Conservation (phyloP, 53 echinoderm and acorn worm genomes). For the Temnopleurus reevesii region DNA sequence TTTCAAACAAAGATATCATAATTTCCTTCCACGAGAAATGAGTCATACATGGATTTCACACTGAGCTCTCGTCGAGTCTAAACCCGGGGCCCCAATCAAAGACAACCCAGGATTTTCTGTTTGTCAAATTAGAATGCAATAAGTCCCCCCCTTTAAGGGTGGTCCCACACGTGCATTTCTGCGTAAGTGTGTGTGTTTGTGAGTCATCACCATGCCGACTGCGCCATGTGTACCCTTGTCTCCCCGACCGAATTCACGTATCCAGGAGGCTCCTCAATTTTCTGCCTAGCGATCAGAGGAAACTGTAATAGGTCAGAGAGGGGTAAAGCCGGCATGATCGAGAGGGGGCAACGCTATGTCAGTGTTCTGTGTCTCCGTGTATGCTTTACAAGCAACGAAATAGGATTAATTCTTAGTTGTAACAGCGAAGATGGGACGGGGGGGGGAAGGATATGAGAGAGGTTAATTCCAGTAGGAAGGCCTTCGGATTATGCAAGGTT, state of each 20-base stretch:
- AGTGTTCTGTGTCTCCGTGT: background rate
- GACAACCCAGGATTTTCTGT: background rate
- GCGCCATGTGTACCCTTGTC: slow-evolving; percentile 52
- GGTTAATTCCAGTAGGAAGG: background rate
- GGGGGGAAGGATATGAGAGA: background rate
- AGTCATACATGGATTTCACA: slow-evolving; percentile 3
- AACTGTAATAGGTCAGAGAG: slow-evolving; percentile 52
- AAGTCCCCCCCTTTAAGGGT: slow-evolving; percentile 27
- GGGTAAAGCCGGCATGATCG: slow-evolving; percentile 13
- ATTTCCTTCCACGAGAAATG: background rate
- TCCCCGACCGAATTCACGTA: slow-evolving; percentile 19
- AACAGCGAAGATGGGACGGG: background rate
- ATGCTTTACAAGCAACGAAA: background rate
- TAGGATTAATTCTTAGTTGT: background rate
- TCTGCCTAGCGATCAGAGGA: slow-evolving; percentile 36
- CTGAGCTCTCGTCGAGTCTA: background rate
- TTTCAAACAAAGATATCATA: background rate
- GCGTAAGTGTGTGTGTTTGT: slow-evolving; percentile 9
- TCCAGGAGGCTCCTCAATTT: slow-evolving; percentile 29
- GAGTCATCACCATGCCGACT: slow-evolving; percentile 53
- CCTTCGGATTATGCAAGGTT: background rate
- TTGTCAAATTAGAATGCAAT: background rate
- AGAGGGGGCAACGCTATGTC: slow-evolving; percentile 35
- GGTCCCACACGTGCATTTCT: slow-evolving; percentile 16
- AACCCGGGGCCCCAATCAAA: background rate